Evolutionary conservation across 2,888 invertebrate species (phyloP).

Genomic region (Pardosa pseudoannulata): DNA sequence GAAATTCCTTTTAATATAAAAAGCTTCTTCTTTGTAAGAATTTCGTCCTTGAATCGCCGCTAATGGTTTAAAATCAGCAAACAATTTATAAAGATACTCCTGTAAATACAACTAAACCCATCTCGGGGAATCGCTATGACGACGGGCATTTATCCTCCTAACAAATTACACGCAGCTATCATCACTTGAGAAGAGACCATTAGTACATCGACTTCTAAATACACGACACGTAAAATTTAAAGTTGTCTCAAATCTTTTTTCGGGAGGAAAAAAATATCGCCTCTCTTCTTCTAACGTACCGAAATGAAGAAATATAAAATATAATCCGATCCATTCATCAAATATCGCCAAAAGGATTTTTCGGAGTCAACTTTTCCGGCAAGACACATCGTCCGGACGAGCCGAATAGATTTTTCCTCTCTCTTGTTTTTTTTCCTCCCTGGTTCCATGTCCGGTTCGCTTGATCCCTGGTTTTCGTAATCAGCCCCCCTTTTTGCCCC

Average conservation of each 20-base stretch:
- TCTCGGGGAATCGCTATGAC: background rate
- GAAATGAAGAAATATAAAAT: slow-evolving; percentile 20
- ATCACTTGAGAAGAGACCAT: background rate
- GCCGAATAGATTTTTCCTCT: slow-evolving; percentile 38
- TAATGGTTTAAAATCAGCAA: background rate
- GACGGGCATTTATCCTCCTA: background rate
- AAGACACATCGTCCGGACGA: slow-evolving; percentile 52
- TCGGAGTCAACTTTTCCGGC: slow-evolving; percentile 39
- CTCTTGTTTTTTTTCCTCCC: background rate
- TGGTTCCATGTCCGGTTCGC: slow-evolving; percentile 53
- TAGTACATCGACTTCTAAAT: background rate
- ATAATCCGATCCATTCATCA: slow-evolving; percentile 57
- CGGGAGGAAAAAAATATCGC: background rate
- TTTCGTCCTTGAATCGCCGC: no score
- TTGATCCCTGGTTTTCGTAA: slow-evolving; percentile 54
- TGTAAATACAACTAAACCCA: slow-evolving; percentile 2
- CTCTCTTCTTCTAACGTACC: background rate
- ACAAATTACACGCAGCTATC: background rate
- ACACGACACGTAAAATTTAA: slow-evolving; percentile 9
- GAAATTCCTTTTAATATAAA: no score
- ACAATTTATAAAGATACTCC: background rate
- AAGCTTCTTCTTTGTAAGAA: no score
- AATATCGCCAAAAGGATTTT: slow-evolving; percentile 27
- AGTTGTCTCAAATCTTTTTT: slow-evolving; percentile 1
- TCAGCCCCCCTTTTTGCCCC: slow-evolving; percentile 28